phyloP scores from a whole-genome alignment of 2,113 vertebrate species.

The Bujurquina vittata region DNA sequence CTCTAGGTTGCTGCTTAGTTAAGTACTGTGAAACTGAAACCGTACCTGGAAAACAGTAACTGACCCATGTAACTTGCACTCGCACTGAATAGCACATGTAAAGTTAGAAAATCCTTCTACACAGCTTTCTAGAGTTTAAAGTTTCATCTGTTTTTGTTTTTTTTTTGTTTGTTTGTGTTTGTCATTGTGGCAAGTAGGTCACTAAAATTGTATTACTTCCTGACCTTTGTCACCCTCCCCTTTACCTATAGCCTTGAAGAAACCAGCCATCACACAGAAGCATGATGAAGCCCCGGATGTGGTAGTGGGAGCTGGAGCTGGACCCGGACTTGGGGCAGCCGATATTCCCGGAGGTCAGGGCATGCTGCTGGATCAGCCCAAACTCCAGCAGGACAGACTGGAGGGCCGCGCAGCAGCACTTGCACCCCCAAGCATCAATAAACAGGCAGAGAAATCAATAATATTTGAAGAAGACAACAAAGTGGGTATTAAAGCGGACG shows the following conservation, averaged over 20 bases:
- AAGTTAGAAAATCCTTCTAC: not conserved
- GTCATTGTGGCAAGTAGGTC: not conserved
- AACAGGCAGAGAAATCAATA: constrained; percentile 69
- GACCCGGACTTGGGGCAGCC: constrained; percentile 56
- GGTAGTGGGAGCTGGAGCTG: constrained; percentile 52
- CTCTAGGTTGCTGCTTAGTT: not conserved
- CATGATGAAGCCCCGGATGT: constrained; percentile 59
- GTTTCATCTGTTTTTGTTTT: not conserved
- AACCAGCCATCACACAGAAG: constrained; percentile 80
- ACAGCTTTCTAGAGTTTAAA: too few species aligned
- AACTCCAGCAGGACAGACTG: constrained; percentile 69
- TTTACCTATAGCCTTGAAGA: constrained; percentile 76
- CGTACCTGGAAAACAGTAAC: not conserved
- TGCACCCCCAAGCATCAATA: constrained; percentile 23
- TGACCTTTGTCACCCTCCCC: not conserved
- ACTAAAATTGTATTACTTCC: not conserved
- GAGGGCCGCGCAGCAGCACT: constrained; percentile 43
- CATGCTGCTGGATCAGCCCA: constrained; percentile 71
- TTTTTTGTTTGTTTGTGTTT: not conserved
- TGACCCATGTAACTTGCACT: not conserved
- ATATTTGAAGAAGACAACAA: constrained; percentile 80
- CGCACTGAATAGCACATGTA: not conserved
- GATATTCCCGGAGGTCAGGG: constrained; percentile 64
- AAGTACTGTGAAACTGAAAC: not conserved
- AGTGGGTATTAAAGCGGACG: constrained; percentile 76